These are phyloP conservation scores for Branchipolynoe longqiensis DNA, from an alignment of 2,888 invertebrate species.

Conservation along the genomic window DNA sequence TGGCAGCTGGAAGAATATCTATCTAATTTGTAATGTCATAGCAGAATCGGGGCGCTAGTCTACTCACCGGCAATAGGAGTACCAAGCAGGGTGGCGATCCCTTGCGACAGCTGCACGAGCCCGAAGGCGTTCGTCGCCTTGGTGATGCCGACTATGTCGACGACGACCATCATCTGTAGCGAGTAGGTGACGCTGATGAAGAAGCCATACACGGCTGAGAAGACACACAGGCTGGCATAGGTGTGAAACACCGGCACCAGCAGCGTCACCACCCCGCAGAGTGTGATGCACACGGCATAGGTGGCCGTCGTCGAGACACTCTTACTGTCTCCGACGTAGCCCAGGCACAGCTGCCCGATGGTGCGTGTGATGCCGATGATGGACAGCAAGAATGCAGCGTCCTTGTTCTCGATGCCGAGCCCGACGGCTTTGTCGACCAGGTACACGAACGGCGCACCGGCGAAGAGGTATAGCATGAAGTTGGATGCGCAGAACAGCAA, in stretches of 20 bases:
- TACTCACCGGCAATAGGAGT: conserved; percentile 91
- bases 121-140: conserved; percentile 94
- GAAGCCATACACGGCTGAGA: conserved; percentile 86
- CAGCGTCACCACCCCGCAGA: conserved; percentile 77
- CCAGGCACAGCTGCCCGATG: conserved; percentile 87
- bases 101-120: conserved; percentile 90
- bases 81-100: conserved; percentile 92
- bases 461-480: conserved; percentile 92
- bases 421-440: conserved; percentile 90
- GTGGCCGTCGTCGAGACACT: conserved; percentile 90
- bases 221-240: conserved; percentile 65
- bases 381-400: conserved; percentile 88
- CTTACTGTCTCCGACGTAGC: conserved; percentile 92
- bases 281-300: conserved; percentile 88
- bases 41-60: too few species aligned
- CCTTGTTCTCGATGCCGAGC: conserved; percentile 81
- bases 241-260: conserved; percentile 65
- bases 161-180: conserved; percentile 92
- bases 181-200: conserved; percentile 94
- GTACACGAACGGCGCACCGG: conserved; percentile 95
- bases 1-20: too few species aligned
- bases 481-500: conserved; percentile 88
- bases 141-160: conserved; percentile 92
- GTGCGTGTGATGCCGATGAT: conserved; percentile 89
- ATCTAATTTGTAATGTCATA: too few species aligned